Evolutionary conservation across 2,113 vertebrate genomes (phyloP).

Genomic region (Edolisoma coerulescens): DNA sequence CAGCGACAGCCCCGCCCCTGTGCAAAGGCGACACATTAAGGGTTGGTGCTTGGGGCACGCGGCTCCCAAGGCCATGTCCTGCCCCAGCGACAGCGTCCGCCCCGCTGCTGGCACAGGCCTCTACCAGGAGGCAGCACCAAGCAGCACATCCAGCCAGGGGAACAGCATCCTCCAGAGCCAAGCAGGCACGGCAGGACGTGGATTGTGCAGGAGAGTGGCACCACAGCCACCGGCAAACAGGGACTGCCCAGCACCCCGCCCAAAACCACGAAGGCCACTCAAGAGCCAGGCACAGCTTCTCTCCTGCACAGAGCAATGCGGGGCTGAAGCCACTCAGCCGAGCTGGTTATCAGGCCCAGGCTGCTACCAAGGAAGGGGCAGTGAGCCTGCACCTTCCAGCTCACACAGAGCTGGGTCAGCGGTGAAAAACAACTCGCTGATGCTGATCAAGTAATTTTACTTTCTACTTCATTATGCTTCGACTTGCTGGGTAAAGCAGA

Average conservation of each 20-base stretch:
- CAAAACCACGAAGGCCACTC: fast-evolving
- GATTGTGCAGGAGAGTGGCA: fast-evolving
- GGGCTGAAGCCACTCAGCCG: background rate
- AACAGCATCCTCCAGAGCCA: background rate
- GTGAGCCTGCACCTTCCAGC: background rate
- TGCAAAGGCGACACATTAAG: fast-evolving
- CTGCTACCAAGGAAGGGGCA: background rate
- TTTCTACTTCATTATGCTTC: background rate
- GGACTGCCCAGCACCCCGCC: background rate
- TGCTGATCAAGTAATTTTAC: background rate
- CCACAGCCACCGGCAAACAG: fast-evolving
- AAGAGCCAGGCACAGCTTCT: background rate
- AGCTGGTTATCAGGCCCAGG: background rate
- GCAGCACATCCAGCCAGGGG: fast-evolving
- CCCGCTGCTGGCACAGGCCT: background rate
- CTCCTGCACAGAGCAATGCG: background rate
- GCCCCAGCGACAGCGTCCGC: background rate
- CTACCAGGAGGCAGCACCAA: background rate
- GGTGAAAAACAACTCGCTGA: background rate
- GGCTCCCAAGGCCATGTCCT: background rate
- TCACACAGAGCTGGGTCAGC: background rate
- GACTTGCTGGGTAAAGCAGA: background rate
- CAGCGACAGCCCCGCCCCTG: fast-evolving
- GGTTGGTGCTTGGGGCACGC: fast-evolving
- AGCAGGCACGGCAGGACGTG: fast-evolving